These are phyloP conservation scores for Tetranychus urticae DNA, from an alignment of 1,140 invertebrate species.

Conservation along the genomic window DNA sequence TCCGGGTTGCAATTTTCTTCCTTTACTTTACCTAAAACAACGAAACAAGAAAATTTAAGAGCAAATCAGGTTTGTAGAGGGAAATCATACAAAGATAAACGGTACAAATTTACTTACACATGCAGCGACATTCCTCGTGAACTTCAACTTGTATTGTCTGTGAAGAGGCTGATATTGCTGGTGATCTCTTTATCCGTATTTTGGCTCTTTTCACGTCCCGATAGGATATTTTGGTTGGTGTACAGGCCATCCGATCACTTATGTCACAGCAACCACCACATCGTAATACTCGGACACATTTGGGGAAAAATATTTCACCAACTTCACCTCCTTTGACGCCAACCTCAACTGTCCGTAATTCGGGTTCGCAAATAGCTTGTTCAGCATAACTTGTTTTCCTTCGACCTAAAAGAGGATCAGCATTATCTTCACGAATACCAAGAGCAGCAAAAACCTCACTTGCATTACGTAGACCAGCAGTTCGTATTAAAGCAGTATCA, in stretches of 20 bases:
- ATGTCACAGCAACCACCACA: constrained; percentile 5
- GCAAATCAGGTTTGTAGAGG: background rate
- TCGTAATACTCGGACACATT: constrained; percentile 1
- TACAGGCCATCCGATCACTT: background rate
- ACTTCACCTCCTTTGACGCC: background rate
- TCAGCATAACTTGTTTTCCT: background rate
- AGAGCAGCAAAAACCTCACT: background rate
- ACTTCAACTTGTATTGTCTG: constrained; percentile 1
- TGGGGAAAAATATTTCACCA: background rate
- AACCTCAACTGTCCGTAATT: background rate
- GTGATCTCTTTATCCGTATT: background rate
- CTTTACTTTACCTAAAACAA: background rate
- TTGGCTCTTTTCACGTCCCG: background rate
- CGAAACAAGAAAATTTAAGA: background rate
- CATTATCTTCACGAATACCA: background rate
- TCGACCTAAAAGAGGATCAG: background rate
- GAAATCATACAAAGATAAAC: no score
- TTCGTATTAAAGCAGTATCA: background rate
- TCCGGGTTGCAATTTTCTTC: background rate
- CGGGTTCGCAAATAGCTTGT: background rate
- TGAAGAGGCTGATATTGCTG: background rate
- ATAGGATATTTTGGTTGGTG: background rate
- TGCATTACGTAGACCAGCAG: background rate
- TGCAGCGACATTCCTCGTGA: constrained; percentile 3
- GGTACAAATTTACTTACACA: background rate